Evolutionary conservation across 1,140 invertebrate genomes (phyloP), one percentile per base, ranked within the genome.

Genomic region (Orius insidiosus): DNA sequence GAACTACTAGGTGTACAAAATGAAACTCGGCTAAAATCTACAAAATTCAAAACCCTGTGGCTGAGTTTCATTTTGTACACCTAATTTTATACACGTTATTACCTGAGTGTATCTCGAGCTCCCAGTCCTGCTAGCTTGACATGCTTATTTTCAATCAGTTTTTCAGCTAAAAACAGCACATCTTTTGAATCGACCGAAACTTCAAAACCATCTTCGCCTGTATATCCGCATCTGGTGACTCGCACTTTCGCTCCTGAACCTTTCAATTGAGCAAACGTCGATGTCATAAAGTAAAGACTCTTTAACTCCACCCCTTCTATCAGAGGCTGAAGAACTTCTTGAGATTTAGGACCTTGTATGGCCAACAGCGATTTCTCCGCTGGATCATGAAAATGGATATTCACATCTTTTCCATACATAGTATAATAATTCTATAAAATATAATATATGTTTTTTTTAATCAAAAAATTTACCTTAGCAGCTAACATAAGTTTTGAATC

Each of bases 131-230:
- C 90, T 16, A 95, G 60, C 59, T 85, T 81, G 0, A 92, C 71
- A 8, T 63, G 55, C 1, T 64, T 68, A 14, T 71, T 64, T 14
- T 65, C 60, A 8, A 97, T 58, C 15, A 98, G 58, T 13, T 66
- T 64, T 54, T 85, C 71, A 0, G 76, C 74, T 0, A 98, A 60
- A 0, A 54, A 34, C 1, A 59, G 58, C 0, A 71, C 71, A 39
- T 72, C 63, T 0, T 69, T 61, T 1, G 74, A 71, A 1, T 78
- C 74, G 30, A 96, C 70, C 0, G 92, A 96, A 50, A 98, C 85
- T 68, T 99, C 95, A 19, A 98, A 84, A 5, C 96, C 96, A 65
- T 99, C 96, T 67, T 99, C 96, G 0, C 88, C 88, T 3, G 87
- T 99, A 60, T 99, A 99, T 8, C 96, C 96, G 61, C 94, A 98